These are phyloP conservation scores for Eidolon dupreanum DNA, from an alignment of 2,797 vertebrate species.

Conservation along the genomic window DNA sequence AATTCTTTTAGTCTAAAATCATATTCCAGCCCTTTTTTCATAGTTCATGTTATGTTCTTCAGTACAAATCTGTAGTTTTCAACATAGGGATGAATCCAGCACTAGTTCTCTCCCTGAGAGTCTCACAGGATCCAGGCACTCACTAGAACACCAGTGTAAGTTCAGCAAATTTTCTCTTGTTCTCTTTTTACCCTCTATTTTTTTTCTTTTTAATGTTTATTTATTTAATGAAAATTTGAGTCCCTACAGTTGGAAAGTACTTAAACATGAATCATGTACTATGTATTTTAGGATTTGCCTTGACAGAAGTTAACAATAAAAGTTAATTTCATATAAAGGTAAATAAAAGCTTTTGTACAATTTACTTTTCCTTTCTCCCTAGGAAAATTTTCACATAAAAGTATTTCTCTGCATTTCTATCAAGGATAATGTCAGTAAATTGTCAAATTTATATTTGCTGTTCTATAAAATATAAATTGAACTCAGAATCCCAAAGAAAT, in stretches of 20 bases:
- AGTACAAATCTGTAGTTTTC: neutral
- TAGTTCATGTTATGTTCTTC: neutral
- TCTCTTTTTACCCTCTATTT: neutral
- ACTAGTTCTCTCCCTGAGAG: neutral
- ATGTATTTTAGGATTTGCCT: neutral
- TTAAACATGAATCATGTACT: neutral
- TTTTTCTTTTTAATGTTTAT: constrained; percentile 20
- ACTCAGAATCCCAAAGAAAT: neutral
- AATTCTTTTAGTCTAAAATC: neutral
- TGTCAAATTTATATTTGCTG: constrained; percentile 22
- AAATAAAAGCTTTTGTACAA: neutral
- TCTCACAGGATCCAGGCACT: neutral
- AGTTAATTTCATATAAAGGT: neutral
- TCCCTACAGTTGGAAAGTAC: neutral
- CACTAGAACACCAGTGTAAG: neutral
- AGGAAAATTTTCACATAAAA: neutral
- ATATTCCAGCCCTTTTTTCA: neutral
- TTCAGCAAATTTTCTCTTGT: neutral
- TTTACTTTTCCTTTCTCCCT: constrained; percentile 9
- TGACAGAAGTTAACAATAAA: neutral
- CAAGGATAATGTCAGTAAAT: neutral
- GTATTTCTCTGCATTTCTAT: constrained; percentile 24
- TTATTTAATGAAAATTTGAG: constrained; percentile 22
- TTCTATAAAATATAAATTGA: constrained; percentile 22
- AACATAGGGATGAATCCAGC: neutral